A percentile compares a stretch with the other conserved stretches of the same genome.
phyloP scores from a whole-genome alignment of 2,888 invertebrate species.

The Agapetus fuscipes region DNA sequence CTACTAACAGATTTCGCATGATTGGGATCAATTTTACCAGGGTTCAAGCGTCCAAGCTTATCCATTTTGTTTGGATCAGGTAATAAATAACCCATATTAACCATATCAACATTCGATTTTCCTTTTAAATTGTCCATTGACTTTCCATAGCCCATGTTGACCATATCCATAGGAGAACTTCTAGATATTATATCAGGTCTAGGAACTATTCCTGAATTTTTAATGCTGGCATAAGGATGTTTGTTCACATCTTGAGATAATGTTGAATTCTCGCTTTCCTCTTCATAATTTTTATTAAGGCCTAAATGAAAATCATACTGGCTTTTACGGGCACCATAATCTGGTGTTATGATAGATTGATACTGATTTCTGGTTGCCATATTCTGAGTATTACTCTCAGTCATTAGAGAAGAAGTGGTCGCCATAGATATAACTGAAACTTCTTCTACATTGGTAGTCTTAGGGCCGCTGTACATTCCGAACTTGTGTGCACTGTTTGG shows the following conservation, averaged over 20 bases:
- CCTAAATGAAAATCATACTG: constrained; percentile 9
- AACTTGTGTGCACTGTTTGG: constrained; percentile 3
- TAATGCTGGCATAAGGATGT: neutral
- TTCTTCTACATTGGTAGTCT: neutral
- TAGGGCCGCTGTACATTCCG: neutral
- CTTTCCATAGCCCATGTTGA: constrained; percentile 29
- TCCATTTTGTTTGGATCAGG: constrained; percentile 25
- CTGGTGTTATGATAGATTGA: neutral
- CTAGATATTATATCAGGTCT: neutral
- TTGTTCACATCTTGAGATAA: neutral
- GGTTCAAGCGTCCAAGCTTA: constrained; percentile 4
- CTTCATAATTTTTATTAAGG: constrained; percentile 25
- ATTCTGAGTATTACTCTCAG: constrained; percentile 1
- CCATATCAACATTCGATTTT: constrained; percentile 34
- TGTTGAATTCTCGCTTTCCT: neutral
- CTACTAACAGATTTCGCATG: constrained; percentile 23
- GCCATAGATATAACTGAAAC: neutral
- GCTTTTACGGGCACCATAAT: neutral
- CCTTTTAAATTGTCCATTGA: constrained; percentile 21
- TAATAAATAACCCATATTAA: constrained; percentile 43
- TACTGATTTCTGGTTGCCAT: constrained; percentile 2
- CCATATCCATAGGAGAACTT: constrained; percentile 28
- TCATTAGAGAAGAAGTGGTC: neutral
- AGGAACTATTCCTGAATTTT: neutral
- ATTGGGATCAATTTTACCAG: constrained; percentile 17